Base-by-base conservation (phyloP, 1,140 invertebrate species). In the Ganaspis sp. region DNA sequence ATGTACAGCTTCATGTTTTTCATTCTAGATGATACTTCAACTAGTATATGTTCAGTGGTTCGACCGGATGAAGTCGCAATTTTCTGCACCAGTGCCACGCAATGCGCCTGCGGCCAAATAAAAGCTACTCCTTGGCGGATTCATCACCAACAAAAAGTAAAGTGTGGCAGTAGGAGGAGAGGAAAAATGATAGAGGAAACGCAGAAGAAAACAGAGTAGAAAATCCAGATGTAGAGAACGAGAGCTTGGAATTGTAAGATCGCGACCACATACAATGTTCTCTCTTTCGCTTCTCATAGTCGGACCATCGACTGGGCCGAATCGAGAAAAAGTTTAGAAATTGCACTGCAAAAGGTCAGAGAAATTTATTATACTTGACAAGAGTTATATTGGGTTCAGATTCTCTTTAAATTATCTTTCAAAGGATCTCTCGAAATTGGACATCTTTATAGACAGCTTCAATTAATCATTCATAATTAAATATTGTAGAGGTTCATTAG, bases 331-430 rank as follows among this genome's bases (percentile, higher is more conserved):
- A 64, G 11, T 29, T 29, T 5, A 11, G 23, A 29, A 21, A 64
- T 64, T 64, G 58, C 58, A 64, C 58, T 64, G 58, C 12, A n/a
- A 64, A 64, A 64, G 58, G 58, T 64, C 58, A 29, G 58, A n/a
- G 58, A 64, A 64, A 64, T 64, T 64, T 29, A 64, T 64, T 64
- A 29, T 8, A 34, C 58, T 26, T 29, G 58, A 34, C 26, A 64
- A 15, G 29, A 64, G 8, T 64, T 64, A 1, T 34, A 34, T 34
- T 64, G 23, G 11, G 12, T 29, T 64, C 12, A 29, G n/a, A 64
- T 34, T 29, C 26, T 6, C 29, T 64, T 15, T 1, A 34, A 64
- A 9, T 12, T 64, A 64, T n/a, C 23, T 34, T 26, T 15, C n/a
- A 64, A 26, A 29, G 1, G 12, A 15, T 34, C 11, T 49, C 45